These are phyloP conservation scores for Dendrocincla tyrannina DNA, from an alignment of 2,797 vertebrate species.

Conservation along the genomic window DNA sequence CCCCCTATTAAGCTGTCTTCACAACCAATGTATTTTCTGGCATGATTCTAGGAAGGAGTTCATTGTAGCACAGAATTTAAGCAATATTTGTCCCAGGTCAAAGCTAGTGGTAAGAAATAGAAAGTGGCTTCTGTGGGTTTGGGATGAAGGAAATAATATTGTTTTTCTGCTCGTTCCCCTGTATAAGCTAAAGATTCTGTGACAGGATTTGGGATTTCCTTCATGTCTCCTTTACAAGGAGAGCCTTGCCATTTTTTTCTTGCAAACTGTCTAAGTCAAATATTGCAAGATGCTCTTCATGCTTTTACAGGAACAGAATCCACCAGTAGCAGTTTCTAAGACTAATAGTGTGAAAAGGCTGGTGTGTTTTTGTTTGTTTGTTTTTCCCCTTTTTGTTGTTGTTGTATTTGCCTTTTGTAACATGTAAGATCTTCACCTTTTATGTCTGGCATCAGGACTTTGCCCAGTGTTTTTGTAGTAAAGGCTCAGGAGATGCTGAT, in stretches of 20 bases:
- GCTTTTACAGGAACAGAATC: not conserved
- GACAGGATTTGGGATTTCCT: not conserved
- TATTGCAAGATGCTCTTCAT: not conserved
- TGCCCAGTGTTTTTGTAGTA: not conserved
- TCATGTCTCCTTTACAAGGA: not conserved
- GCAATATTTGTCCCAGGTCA: not conserved
- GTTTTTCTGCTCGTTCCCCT: not conserved
- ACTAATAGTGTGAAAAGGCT: not conserved
- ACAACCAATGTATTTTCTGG: not conserved
- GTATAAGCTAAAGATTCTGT: not conserved
- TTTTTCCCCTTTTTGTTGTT: not conserved
- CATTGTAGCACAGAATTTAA: not conserved
- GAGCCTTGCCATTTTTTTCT: not conserved
- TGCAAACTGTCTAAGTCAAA: not conserved
- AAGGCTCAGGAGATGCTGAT: not conserved
- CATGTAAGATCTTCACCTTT: accelerated
- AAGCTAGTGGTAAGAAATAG: not conserved
- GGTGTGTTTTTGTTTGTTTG: not conserved
- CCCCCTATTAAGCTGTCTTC: not conserved
- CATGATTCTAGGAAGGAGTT: not conserved
- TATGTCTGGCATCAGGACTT: not conserved
- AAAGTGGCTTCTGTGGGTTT: not conserved
- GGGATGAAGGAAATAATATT: not conserved
- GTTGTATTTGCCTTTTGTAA: not conserved
- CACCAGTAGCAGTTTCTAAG: not conserved